Base-by-base conservation (phyloP, 2,113 vertebrate species). In the Eulemur rufifrons region DNA sequence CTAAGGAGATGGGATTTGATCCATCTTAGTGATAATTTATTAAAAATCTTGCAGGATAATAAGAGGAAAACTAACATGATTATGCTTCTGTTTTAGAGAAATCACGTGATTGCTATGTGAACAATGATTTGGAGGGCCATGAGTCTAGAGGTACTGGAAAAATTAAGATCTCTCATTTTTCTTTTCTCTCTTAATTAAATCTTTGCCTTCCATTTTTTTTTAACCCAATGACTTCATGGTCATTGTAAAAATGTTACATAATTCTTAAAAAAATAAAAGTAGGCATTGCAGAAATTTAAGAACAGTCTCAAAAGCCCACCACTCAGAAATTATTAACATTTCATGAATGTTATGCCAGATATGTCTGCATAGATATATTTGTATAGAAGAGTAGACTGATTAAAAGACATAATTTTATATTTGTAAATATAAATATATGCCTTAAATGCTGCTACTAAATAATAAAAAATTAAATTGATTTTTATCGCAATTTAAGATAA, bases 11-110 rank as follows among this genome's bases (percentile, higher is more conserved):
- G 45, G 34, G 14, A 86, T 52, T 64, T 80, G 34, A 52, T 59
- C 12, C 21, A 10, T 2, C 84, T 68, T 71, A 74, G n/a, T 85
- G 23, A 10, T 29, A 78, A 50, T 84, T 80, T 52, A 4, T 45
- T 94, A 21, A 82, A 78, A 80, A 66, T 66, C 27, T 81, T 94
- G 25, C 42, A 87, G 52, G 18, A 21, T 93, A 71, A 39, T 45
- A 64, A 59, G 10, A 78, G 69, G 15, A 78, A 54, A 59, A 86
- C 1, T 9, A 73, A 59, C 11, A 78, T 29, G 27, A 12, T 45
- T 77, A 32, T 78, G 66, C 21, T 97, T 92, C 37, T 82, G 8
- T 87, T 77, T 91, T 86, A 90, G 73, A 89, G 50, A 78, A 94
- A 64, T 45, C 25, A n/a, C 47, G 52, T 39, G 10, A 59, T n/a